These are phyloP conservation scores for Scomberomorus guttatus DNA, from an alignment of 2,797 vertebrate species.

Conservation along the genomic window DNA sequence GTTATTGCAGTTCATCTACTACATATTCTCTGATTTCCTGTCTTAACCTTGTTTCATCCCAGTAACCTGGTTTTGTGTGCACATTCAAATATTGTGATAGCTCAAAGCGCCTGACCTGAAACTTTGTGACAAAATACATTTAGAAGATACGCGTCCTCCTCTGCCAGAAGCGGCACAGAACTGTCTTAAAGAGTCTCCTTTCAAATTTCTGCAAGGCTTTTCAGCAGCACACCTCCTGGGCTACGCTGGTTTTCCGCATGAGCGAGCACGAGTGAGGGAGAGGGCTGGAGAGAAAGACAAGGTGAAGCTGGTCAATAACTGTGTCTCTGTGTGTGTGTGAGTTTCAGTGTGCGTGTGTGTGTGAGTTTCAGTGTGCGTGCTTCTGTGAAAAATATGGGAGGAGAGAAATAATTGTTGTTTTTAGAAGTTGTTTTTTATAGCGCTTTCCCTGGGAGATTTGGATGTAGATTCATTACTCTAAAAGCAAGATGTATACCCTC, in stretches of 20 bases:
- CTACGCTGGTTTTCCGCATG: conserved; percentile 48
- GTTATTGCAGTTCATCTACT: conserved; percentile 10
- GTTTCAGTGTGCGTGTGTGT: conserved; percentile 9
- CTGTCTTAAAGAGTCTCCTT: conserved; percentile 42
- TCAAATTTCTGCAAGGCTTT: conserved; percentile 36
- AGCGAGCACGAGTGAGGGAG: conserved; percentile 17
- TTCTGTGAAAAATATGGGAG: conserved; percentile 26
- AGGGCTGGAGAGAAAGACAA: conserved; percentile 21
- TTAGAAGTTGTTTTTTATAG: conserved; percentile 51
- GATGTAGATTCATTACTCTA: conserved; percentile 66
- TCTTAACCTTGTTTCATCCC: conserved; percentile 20
- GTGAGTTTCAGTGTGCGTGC: not conserved
- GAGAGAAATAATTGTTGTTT: conserved; percentile 62
- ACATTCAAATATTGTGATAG: conserved; percentile 24
- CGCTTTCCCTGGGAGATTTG: conserved; percentile 48
- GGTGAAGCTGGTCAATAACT: conserved; percentile 53
- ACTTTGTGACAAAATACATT: conserved; percentile 44
- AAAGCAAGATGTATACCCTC: conserved; percentile 49
- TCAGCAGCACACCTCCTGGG: conserved; percentile 16
- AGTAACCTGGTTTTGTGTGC: conserved; percentile 32
- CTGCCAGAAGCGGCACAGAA: not conserved
- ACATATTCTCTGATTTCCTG: not conserved
- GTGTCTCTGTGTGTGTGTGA: not conserved
- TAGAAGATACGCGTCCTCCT: conserved; percentile 23
- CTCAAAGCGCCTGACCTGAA: conserved; percentile 41